Percentiles rank a stretch among this genome's conserved stretches.
Conservation (phyloP, 92 coral and sea anemone species). For the Hydrozoanthus gracilis region DNA sequence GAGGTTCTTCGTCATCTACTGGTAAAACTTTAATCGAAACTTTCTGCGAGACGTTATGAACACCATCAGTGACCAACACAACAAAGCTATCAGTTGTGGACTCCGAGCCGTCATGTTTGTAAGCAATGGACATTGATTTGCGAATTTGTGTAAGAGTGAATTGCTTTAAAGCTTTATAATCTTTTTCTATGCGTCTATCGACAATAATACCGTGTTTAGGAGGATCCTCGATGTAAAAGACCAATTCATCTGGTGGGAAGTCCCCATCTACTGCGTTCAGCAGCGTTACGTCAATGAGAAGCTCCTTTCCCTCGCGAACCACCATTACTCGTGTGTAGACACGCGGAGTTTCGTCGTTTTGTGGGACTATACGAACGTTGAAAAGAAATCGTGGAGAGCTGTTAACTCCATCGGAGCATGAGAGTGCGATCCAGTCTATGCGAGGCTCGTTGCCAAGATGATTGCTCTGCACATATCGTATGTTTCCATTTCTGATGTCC, state of each 20-base stretch:
- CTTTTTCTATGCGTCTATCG: constrained; percentile 75
- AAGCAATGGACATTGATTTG: constrained; percentile 77
- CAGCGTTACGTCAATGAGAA: constrained; percentile 68
- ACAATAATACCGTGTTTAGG: constrained; percentile 89
- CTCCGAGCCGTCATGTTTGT: constrained; percentile 94
- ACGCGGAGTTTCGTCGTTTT: constrained; percentile 90
- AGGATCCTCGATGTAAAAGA: constrained; percentile 70
- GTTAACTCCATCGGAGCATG: constrained; percentile 86
- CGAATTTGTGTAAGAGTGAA: constrained; percentile 84
- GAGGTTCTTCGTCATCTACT: constrained; percentile 92
- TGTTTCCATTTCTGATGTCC: constrained; percentile 71
- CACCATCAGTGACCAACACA: constrained; percentile 81
- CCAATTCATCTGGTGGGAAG: constrained; percentile 77
- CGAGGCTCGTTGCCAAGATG: constrained; percentile 82
- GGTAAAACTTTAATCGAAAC: constrained; percentile 72
- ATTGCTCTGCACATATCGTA: constrained; percentile 79
- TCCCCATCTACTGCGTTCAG: constrained; percentile 87
- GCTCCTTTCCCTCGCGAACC: constrained; percentile 85
- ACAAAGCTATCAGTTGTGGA: constrained; percentile 73
- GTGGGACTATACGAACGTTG: constrained; percentile 79
- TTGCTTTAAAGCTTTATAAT: constrained; percentile 57
- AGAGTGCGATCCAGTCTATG: constrained; percentile 88
- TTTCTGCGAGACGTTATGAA: constrained; percentile 77
- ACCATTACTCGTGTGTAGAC: constrained; percentile 77
- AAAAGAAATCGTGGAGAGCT: constrained; percentile 82